Evolutionary conservation across 1,140 invertebrate genomes (phyloP), one percentile per base, ranked within the genome.

Genomic region (Archegozetes longisetosus): DNA sequence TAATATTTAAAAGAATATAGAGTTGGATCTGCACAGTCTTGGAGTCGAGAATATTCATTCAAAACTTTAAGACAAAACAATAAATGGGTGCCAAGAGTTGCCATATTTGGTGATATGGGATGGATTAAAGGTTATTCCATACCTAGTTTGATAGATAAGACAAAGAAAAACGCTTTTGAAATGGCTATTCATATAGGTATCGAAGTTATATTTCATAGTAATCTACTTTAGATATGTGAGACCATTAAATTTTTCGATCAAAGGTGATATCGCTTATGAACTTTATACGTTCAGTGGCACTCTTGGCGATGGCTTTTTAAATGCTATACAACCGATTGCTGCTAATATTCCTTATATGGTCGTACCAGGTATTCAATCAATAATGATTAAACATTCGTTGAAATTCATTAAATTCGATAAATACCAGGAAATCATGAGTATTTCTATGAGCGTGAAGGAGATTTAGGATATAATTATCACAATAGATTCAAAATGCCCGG

Each of bases 51-150:
- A 0, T 76, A 68, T 60, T 67, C 61, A 47, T 77, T 76, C 64
- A 67, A 60, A 14, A 64, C 71, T 6, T 65, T 70, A 29, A 62
- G 68, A 56, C 61, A 61, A 46, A 70, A 73, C 6, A 64, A 65
- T 0, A 59, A 71, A 47, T 77, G 74, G 68, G 72, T 71, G 20
- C 75, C 72, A n/a, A 67, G 67, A 50, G 68, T 76, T 60, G 75
- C 73, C 2, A 63, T 79, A 23, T 78, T 70, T 66, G 78, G 77
- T 12, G 77, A 79, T 66, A 71, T 79, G 69, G 77, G 77, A 20
- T 76, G 73, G 62, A 64, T 65, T 3, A 79, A 78, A 66, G 75
- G 72, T 17, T 70, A 74, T 47, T 76, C 77, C 20, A 57, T 79
- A 2, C 68, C 72, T 1, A 59, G 70, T 29, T 65, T 79, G 29